These are phyloP conservation scores for Ooceraea biroi DNA, from an alignment of 1,140 invertebrate species.

Conservation along the genomic window DNA sequence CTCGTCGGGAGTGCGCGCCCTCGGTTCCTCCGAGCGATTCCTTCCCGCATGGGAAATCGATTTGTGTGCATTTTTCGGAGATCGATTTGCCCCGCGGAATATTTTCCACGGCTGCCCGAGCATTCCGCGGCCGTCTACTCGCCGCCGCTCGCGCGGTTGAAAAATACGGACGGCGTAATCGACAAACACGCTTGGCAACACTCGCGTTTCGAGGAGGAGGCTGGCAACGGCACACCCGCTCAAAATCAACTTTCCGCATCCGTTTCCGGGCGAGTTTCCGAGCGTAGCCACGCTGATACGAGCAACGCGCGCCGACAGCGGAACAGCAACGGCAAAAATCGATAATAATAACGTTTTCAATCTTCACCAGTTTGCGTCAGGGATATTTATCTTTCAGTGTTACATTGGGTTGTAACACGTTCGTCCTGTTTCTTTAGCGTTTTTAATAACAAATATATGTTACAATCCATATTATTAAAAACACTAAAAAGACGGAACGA, in stretches of 20 bases:
- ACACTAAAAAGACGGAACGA: too few species aligned
- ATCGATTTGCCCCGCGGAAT: constrained; percentile 59
- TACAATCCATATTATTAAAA: too few species aligned
- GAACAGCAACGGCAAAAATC: too few species aligned
- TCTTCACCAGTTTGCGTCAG: not conserved
- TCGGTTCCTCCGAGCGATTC: constrained; percentile 56
- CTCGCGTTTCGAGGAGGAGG: not conserved
- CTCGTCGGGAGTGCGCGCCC: constrained; percentile 30
- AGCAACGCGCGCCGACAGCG: too few species aligned
- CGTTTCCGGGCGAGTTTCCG: not conserved
- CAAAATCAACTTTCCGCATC: constrained; percentile 47
- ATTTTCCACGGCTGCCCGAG: constrained; percentile 53
- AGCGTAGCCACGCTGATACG: too few species aligned
- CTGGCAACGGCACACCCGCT: not conserved
- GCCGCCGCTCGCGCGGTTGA: constrained; percentile 8
- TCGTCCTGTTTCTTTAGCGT: too few species aligned
- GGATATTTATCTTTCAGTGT: constrained; percentile 2
- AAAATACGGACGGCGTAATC: constrained; percentile 44
- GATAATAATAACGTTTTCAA: too few species aligned
- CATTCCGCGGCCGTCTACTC: constrained; percentile 19
- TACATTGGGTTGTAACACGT: too few species aligned
- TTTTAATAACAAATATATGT: too few species aligned
- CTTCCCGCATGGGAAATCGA: constrained; percentile 34
- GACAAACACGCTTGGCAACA: constrained; percentile 10
- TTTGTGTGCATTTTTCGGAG: constrained; percentile 51